These are phyloP conservation scores for Chrysomallon squamiferum DNA, from an alignment of 1,140 invertebrate species.

Conservation along the genomic window DNA sequence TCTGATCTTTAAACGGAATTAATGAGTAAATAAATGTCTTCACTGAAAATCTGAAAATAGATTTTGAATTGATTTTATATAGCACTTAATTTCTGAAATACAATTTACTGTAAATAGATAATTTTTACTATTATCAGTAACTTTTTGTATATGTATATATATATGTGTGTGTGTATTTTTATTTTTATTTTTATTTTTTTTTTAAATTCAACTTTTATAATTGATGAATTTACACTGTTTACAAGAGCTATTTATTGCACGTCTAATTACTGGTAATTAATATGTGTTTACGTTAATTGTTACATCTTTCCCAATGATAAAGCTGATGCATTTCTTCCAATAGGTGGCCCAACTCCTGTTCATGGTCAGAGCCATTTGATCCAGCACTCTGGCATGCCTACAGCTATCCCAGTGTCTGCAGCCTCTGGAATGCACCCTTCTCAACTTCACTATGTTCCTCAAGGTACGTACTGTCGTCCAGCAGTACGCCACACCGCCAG, in stretches of 20 bases:
- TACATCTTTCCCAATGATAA: neutral
- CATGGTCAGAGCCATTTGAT: constrained; percentile 5
- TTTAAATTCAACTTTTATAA: neutral
- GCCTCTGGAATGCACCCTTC: constrained; percentile 1
- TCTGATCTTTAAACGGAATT: neutral
- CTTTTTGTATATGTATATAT: neutral
- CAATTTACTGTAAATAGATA: neutral
- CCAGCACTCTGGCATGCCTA: neutral
- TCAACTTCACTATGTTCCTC: constrained; percentile 1
- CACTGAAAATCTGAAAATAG: neutral
- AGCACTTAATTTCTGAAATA: neutral
- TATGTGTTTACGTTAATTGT: neutral
- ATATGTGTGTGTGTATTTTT: neutral
- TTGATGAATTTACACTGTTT: neutral
- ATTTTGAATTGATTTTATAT: neutral
- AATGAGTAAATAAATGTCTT: neutral
- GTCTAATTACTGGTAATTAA: neutral
- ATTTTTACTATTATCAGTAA: neutral
- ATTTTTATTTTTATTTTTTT: neutral
- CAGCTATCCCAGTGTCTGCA: neutral
- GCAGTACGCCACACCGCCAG: too few relatives aligned
- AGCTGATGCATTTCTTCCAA: neutral
- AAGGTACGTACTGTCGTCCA: too few relatives aligned
- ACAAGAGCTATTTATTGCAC: neutral
- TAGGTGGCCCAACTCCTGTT: neutral